phyloP scores from a whole-genome alignment of 2,113 vertebrate species.

The Phainopepla nitens region DNA sequence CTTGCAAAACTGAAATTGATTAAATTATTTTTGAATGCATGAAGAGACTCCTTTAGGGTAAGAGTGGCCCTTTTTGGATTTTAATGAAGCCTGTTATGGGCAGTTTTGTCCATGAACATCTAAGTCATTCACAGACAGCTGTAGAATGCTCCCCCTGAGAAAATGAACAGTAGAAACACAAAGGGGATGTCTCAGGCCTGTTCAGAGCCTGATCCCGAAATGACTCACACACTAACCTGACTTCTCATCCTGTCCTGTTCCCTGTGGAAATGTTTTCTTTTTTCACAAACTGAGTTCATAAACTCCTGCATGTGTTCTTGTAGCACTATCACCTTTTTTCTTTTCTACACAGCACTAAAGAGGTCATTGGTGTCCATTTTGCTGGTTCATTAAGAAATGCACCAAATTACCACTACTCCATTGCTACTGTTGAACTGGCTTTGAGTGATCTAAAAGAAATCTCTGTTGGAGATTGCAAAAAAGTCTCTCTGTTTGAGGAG shows the following conservation, averaged over 20 bases:
- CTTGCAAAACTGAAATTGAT: neutral
- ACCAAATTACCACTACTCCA: neutral
- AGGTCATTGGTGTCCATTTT: neutral
- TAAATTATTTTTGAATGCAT: neutral
- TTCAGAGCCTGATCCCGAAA: neutral
- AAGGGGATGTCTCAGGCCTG: neutral
- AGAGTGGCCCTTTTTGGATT: neutral
- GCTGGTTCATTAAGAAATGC: neutral
- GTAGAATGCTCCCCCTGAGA: neutral
- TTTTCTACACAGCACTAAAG: neutral
- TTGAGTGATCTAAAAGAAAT: neutral
- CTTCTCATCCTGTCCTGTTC: neutral
- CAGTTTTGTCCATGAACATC: neutral
- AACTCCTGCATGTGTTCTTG: neutral
- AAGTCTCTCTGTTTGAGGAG: neutral
- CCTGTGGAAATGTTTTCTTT: neutral
- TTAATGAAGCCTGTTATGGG: neutral
- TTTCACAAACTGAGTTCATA: neutral
- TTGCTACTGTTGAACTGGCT: neutral
- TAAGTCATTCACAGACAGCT: neutral
- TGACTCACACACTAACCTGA: neutral
- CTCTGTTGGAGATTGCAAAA: neutral
- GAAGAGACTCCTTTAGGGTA: neutral
- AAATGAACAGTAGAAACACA: neutral
- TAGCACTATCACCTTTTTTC: neutral